Evolutionary conservation across 2,113 vertebrate genomes (phyloP).

Genomic region (Pholis gunnellus): DNA sequence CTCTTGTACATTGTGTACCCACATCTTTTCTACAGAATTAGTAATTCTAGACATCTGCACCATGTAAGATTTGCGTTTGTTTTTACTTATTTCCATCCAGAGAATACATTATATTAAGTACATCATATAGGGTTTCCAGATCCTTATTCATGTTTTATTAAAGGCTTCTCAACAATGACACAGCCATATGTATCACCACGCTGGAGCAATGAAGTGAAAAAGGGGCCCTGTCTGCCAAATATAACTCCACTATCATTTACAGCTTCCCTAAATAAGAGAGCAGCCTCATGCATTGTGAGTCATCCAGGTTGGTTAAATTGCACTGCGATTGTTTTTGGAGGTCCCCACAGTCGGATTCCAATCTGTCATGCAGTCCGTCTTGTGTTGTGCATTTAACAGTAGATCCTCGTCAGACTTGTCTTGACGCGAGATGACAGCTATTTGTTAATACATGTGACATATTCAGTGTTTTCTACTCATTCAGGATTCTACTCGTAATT

Average conservation of each 20-base stretch:
- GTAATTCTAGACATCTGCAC: conserved; percentile 29
- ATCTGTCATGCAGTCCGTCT: background rate
- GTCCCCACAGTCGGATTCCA: background rate
- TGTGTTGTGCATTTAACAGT: conserved; percentile 11
- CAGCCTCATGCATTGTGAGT: background rate
- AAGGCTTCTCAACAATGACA: background rate
- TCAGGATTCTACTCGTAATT: conserved; percentile 9
- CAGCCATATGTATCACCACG: background rate
- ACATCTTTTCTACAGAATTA: background rate
- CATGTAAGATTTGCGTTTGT: background rate
- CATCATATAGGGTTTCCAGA: background rate
- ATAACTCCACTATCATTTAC: conserved; percentile 3
- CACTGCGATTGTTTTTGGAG: background rate
- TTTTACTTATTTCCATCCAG: conserved; percentile 4
- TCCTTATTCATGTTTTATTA: background rate
- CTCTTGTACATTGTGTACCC: background rate
- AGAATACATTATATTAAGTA: background rate
- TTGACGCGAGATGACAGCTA: background rate
- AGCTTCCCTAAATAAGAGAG: conserved; percentile 6
- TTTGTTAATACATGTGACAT: conserved; percentile 9
- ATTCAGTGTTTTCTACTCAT: conserved; percentile 7
- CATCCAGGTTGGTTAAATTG: background rate
- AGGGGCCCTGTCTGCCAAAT: background rate
- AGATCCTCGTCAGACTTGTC: conserved; percentile 14
- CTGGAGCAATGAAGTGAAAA: background rate